Conservation (phyloP, 2,113 vertebrate species). For the Eupsittula cactorum region DNA sequence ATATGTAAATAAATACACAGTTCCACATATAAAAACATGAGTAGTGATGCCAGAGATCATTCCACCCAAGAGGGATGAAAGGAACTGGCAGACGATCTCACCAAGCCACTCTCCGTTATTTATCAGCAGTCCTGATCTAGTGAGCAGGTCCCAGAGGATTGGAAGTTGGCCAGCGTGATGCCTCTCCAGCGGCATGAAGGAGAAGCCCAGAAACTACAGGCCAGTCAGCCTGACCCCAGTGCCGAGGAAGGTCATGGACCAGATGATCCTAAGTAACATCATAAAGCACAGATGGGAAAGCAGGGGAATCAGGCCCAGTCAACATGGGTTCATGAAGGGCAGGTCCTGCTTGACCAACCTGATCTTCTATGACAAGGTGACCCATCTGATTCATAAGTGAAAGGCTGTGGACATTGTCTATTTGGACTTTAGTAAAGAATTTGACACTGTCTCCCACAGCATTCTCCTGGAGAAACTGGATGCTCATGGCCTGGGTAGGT, state of each 20-base stretch:
- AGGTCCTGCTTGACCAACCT: neutral
- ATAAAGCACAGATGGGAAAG: neutral
- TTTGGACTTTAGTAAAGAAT: neutral
- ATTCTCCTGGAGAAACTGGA: neutral
- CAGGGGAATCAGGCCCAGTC: neutral
- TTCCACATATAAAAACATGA: neutral
- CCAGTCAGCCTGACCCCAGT: neutral
- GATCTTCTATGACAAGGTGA: neutral
- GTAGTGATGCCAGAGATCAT: neutral
- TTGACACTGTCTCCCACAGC: neutral
- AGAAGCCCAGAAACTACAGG: neutral
- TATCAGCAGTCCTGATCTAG: neutral
- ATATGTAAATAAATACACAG: neutral
- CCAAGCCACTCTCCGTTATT: neutral
- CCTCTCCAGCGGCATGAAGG: neutral
- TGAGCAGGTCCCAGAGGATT: neutral
- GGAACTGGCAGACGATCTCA: neutral
- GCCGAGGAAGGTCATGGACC: too few species aligned
- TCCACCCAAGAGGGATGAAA: neutral
- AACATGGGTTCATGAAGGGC: neutral
- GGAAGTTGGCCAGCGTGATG: neutral
- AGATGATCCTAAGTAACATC: neutral
- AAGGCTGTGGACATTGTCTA: neutral
- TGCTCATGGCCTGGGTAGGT: neutral
- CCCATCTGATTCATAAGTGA: neutral